Conservation (phyloP, 2,113 vertebrate genomes). For the Urocitellus parryii region DNA sequence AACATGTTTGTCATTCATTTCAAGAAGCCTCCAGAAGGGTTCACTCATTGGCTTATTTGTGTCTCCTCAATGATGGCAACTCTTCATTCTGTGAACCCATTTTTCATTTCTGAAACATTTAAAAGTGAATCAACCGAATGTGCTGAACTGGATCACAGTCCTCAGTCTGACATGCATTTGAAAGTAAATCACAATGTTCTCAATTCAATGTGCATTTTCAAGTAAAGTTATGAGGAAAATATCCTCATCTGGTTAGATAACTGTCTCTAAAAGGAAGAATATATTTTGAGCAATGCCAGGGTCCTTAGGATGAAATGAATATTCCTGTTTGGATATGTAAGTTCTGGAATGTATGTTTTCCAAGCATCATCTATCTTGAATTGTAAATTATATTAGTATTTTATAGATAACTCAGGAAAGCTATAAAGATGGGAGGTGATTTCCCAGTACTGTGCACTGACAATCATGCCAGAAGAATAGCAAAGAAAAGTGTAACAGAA, state of each 20-base stretch:
- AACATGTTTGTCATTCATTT: neutral
- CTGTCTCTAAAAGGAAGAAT: constrained; percentile 9
- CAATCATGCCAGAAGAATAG: neutral
- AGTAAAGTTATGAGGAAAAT: constrained; percentile 33
- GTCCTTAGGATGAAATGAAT: constrained; percentile 18
- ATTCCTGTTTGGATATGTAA: neutral
- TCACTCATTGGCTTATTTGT: neutral
- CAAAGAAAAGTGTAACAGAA: neutral
- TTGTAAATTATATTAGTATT: neutral
- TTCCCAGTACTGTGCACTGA: neutral
- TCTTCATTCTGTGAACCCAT: neutral
- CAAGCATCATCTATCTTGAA: constrained; percentile 41
- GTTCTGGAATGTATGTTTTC: neutral
- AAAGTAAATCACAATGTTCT: constrained; percentile 39
- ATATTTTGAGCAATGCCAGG: neutral
- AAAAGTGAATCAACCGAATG: constrained; percentile 15
- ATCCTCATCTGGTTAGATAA: neutral
- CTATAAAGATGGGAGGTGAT: neutral
- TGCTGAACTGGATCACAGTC: neutral
- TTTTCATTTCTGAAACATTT: constrained; percentile 39
- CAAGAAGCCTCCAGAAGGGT: neutral
- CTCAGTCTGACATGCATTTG: constrained; percentile 8
- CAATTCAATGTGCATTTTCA: constrained; percentile 30
- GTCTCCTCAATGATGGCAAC: neutral
- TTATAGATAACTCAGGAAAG: constrained; percentile 15